These are phyloP conservation scores for Orius insidiosus DNA, from an alignment of 1,140 invertebrate genomes.

Conservation along the genomic window DNA sequence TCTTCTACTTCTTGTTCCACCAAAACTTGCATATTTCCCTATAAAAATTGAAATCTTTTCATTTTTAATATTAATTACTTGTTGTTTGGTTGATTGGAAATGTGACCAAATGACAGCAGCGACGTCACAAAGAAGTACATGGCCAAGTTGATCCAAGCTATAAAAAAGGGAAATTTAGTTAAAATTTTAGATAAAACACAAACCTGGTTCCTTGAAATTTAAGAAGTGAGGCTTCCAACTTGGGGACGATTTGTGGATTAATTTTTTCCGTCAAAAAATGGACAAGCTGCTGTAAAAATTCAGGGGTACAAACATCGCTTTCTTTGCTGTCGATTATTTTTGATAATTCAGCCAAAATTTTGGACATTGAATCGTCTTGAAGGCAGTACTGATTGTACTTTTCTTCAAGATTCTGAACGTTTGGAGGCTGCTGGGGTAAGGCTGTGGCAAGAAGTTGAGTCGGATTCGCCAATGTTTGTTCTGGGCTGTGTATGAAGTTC, in stretches of 20 bases:
- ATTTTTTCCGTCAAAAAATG: conserved; percentile 2
- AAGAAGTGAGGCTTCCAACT: conserved; percentile 15
- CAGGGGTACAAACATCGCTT: conserved; percentile 8
- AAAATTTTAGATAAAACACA: too few relatives aligned
- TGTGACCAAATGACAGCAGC: not conserved
- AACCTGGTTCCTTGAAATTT: conserved; percentile 19
- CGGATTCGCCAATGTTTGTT: too few relatives aligned
- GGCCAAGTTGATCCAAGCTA: not conserved
- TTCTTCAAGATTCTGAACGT: too few relatives aligned
- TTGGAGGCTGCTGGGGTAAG: too few relatives aligned
- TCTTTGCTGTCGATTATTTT: conserved; percentile 10
- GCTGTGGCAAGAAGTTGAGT: too few relatives aligned
- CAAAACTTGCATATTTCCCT: not conserved
- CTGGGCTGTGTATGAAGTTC: not conserved
- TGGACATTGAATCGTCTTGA: too few relatives aligned
- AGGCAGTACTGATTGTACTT: too few relatives aligned
- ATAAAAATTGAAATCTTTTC: not conserved
- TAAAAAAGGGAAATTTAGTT: conserved; percentile 4
- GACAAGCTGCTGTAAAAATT: conserved; percentile 11
- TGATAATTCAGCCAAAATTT: conserved; percentile 9
- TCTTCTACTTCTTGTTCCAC: conserved; percentile 10
- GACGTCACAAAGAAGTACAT: conserved; percentile 5
- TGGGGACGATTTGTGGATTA: conserved; percentile 6
- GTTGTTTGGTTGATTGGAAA: not conserved
- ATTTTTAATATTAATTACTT: not conserved